These are phyloP conservation scores for Hemibagrus guttatus DNA, from an alignment of 2,797 vertebrate species.

Conservation along the genomic window DNA sequence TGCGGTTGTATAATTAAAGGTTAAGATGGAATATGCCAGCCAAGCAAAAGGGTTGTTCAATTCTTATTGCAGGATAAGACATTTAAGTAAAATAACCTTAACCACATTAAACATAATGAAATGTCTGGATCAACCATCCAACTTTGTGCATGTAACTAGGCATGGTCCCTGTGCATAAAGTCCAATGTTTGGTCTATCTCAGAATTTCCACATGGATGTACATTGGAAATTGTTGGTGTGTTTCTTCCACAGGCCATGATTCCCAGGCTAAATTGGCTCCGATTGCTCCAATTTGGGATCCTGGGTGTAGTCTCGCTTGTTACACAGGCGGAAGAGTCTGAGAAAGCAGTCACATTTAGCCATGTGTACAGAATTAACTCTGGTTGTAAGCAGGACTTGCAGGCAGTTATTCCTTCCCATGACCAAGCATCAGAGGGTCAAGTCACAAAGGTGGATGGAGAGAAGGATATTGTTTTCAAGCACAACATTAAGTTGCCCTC, in stretches of 20 bases:
- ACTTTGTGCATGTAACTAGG: constrained; percentile 46
- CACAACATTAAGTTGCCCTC: constrained; percentile 84
- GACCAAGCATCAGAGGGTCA: constrained; percentile 54
- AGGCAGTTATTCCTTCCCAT: constrained; percentile 53
- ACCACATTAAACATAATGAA: constrained; percentile 58
- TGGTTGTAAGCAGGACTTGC: constrained; percentile 73
- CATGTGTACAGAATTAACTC: constrained; percentile 85
- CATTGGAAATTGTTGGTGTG: constrained; percentile 46
- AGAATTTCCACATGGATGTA: constrained; percentile 18
- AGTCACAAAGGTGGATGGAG: constrained; percentile 64
- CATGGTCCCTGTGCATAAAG: constrained; percentile 30
- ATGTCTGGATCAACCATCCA: constrained; percentile 46
- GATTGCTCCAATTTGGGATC: constrained; percentile 66
- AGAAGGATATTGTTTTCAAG: constrained; percentile 85
- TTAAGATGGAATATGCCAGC: constrained; percentile 55
- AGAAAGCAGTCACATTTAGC: constrained; percentile 83
- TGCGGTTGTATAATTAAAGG: constrained; percentile 65
- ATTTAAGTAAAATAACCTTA: constrained; percentile 51
- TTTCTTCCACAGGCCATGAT: constrained; percentile 65
- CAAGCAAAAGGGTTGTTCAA: constrained; percentile 58
- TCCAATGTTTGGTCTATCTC: not conserved
- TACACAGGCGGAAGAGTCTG: constrained; percentile 58
- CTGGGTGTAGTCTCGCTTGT: constrained; percentile 65
- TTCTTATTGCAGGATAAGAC: constrained; percentile 54
- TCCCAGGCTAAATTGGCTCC: constrained; percentile 64